These are phyloP conservation scores for Periphyllus acericola DNA, from an alignment of 2,888 invertebrate genomes.

Conservation along the genomic window DNA sequence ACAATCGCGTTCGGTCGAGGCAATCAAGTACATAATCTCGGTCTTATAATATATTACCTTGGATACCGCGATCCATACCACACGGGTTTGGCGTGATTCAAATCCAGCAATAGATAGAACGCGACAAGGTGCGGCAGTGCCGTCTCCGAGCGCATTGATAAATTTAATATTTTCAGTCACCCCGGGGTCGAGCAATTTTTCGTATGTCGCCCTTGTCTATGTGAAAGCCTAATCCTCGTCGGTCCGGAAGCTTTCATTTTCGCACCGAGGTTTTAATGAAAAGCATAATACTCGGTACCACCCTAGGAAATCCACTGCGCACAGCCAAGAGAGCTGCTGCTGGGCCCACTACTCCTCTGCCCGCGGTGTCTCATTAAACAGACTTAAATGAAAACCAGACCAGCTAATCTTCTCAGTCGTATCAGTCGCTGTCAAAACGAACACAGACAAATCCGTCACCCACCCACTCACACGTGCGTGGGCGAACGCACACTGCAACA, in stretches of 20 bases:
- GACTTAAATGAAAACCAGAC: slow-evolving; percentile 60
- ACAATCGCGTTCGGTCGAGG: no score
- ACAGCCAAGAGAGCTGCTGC: not conserved
- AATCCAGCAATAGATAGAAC: not conserved
- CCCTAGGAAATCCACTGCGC: slow-evolving; percentile 45
- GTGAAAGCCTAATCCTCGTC: slow-evolving; percentile 50
- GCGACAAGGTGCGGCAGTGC: not conserved
- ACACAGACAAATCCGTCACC: slow-evolving; percentile 51
- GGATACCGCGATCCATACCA: no score
- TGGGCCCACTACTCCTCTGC: not conserved
- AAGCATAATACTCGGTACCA: slow-evolving; percentile 9
- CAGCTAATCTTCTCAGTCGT: slow-evolving; percentile 59
- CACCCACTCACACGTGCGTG: not conserved
- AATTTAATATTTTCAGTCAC: slow-evolving; percentile 49
- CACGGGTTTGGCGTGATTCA: no score
- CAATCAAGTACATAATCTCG: no score
- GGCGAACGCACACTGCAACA: not conserved
- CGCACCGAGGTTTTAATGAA: slow-evolving; percentile 60
- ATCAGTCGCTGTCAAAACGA: slow-evolving; percentile 60
- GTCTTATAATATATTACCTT: no score
- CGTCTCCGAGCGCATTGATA: slow-evolving; percentile 12
- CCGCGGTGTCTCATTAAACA: slow-evolving; percentile 54
- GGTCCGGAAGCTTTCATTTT: slow-evolving; percentile 50
- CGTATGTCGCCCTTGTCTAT: slow-evolving; percentile 29
- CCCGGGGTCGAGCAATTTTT: slow-evolving; percentile 47